Base-by-base conservation (phyloP, 2,888 invertebrate species). In the Heliconius ismenius region DNA sequence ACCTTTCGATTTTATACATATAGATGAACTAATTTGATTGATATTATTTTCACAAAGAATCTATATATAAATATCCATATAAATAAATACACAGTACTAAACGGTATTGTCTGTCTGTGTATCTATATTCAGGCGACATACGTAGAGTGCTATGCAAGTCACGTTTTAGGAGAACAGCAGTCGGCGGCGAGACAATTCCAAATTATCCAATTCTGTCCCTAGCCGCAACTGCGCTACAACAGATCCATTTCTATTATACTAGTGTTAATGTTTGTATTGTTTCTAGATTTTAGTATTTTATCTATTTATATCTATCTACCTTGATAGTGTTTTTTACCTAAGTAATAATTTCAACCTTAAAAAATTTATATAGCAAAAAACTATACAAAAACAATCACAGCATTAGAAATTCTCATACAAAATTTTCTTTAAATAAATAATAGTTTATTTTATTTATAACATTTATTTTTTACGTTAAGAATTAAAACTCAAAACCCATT, bases 111-210 rank as follows among this genome's bases (percentile, higher is more conserved):
- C 70, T 39, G n/a, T 32, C 32, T 32, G 32, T 32, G 32, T 32
- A 70, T 58, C 58, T 70, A 58, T 70, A 70, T 70, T 70, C 58
- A 58, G 58, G 24, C 58, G 58, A 70, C 70, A 70, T 32, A 77
- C 60, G 63, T 58, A 69, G 69, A 78, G 79, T 74, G 76, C 69
- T 58, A 80, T 76, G 78, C 78, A 73, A 74, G 79, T 79, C 80
- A 80, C 80, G 80, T 79, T 69, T 77, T 60, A 67, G 74, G 76
- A 76, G 79, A 76, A 76, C 76, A 79, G 77, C 76, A 73, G 78
- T 76, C 60, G 77, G 77, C 60, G 76, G 75, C 32, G 75, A 75
- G 79, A 79, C 77, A 76, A 73, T 79, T 76, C 70, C 73, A 77
- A 80, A 80, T 80, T 78, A 77, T 79, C 79, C 76, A 67, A 80